Evolutionary conservation across 2,888 invertebrate genomes (phyloP), one percentile per base, ranked within the genome.

Genomic region (Oegoconia quadripuncta): DNA sequence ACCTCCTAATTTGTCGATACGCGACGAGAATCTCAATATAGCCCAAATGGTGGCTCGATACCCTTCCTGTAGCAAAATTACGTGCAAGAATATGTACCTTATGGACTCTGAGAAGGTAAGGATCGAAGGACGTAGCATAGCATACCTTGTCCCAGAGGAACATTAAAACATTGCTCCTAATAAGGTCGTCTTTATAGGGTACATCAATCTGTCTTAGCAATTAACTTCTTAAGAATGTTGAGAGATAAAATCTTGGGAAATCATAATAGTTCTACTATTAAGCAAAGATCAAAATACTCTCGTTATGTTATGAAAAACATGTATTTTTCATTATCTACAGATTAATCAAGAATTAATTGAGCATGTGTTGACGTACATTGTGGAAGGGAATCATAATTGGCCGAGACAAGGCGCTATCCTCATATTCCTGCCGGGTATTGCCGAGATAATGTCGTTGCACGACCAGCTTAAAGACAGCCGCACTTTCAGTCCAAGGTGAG

Each of bases 321-420:
- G 15, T 26, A 17, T 20, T 27, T 34, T n/a, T n/a, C n/a, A n/a
- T 32, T 31, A 1, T 28, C 38, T 45, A 9, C 69, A 91, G 86
- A 92, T 95, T 23, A 94, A 95, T 72, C 89, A 92, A 18, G 95
- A 95, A 40, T 74, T 95, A 5, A 91, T 95, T 29, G 95, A 95
- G 65, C 83, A 90, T 16, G 88, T 93, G 8, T 65, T 95, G 9
- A 86, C 83, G 28, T 94, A 92, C 88, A 91, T 95, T 48, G 91
- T 93, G 2, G 81, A 88, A 35, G 94, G 93, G 0, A 87, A 91
- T 11, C 93, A 95, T 65, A 72, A 88, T 5, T 91, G 91, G 88
- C 92, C 93, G 1, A 79, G 73, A 64, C 86, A 88, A 55, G 95
- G 95, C 39, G 92, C 95, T n/a, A 93, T 95, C 42, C 73, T 95